Conservation (phyloP, 2,797 vertebrate genomes). For the Halcyon chelicuti region DNA sequence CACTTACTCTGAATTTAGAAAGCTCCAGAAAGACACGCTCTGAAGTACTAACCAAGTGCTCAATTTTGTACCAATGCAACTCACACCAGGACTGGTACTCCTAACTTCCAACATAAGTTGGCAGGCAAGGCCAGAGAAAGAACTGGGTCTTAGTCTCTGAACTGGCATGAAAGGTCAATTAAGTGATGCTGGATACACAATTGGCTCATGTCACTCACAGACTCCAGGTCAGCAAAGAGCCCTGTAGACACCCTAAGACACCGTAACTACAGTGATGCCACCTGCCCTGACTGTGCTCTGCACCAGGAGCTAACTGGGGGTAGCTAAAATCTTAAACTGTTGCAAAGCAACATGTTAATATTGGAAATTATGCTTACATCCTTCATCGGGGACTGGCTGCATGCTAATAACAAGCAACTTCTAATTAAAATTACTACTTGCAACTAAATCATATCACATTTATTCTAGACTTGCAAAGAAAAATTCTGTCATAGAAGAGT, state of each 20-base stretch:
- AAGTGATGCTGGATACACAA: background rate
- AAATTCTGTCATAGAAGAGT: background rate
- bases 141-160: background rate
- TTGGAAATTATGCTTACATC: background rate
- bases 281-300: background rate
- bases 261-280: fast-evolving
- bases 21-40: background rate
- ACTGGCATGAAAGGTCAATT: background rate
- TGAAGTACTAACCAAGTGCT: background rate
- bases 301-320: background rate
- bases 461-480: background rate
- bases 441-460: background rate
- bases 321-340: background rate
- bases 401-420: background rate
- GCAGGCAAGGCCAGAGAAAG: background rate
- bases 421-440: background rate
- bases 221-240: background rate
- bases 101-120: background rate
- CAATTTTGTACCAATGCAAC: background rate
- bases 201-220: fast-evolving
- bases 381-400: background rate
- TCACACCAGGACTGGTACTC: background rate
- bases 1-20: background rate
- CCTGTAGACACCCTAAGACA: fast-evolving
- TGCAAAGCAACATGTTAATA: background rate